Conservation (phyloP, 64 coral and sea anemone species). For the Catalaphyllia jardinei region DNA sequence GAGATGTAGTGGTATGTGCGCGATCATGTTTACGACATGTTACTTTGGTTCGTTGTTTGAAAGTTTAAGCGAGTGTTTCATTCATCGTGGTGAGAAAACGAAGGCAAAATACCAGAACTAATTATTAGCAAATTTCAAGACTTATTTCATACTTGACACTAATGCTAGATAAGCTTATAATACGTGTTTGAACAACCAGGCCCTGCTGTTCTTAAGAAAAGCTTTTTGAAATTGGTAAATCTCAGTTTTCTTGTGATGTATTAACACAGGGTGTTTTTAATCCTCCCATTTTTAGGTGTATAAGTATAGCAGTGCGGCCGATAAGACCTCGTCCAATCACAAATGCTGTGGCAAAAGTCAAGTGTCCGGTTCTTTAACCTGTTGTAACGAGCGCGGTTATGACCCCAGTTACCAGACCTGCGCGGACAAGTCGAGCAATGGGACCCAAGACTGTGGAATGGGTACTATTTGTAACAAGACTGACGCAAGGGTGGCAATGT, state of each 20-base stretch:
- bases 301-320: conserved; percentile 75
- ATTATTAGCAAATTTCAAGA: too few species aligned
- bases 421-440: conserved; percentile 68
- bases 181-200: too few species aligned
- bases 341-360: conserved; percentile 80
- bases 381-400: conserved; percentile 83
- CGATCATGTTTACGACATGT: neutral
- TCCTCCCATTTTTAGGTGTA: conserved; percentile 66
- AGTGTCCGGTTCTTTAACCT: conserved; percentile 48
- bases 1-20: conserved; percentile 72
- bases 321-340: conserved; percentile 61
- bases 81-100: too few species aligned
- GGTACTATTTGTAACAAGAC: conserved; percentile 80
- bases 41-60: neutral
- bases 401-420: conserved; percentile 71
- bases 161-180: too few species aligned
- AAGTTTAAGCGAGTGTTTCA: too few species aligned
- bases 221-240: neutral
- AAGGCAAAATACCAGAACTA: too few species aligned
- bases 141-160: too few species aligned
- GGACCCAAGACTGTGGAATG: conserved; percentile 64
- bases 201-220: too few species aligned
- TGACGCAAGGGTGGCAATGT: conserved; percentile 59
- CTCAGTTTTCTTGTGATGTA: neutral
- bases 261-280: neutral